Conservation (phyloP, 2,888 invertebrate species). For the Chironomus tentans region DNA sequence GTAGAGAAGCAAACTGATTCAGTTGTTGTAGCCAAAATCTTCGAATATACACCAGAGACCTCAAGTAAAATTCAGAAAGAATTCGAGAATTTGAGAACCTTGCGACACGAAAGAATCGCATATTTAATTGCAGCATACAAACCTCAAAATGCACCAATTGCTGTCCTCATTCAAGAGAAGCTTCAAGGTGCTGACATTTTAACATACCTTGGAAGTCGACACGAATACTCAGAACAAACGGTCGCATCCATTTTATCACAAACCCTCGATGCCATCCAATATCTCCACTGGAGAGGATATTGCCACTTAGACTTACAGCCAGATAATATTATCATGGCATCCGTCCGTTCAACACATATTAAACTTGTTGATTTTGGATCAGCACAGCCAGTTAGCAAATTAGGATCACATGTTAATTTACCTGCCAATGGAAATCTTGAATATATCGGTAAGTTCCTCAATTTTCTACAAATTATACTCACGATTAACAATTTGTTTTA, state of each 20-base stretch:
- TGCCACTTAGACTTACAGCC: slow-evolving; percentile 88
- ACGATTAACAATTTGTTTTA: not conserved
- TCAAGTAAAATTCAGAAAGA: slow-evolving; percentile 64
- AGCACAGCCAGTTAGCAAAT: slow-evolving; percentile 69
- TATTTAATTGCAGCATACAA: slow-evolving; percentile 63
- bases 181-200: slow-evolving; percentile 86
- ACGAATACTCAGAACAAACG: slow-evolving; percentile 88
- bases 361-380: slow-evolving; percentile 90
- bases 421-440: slow-evolving; percentile 64
- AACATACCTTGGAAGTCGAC: slow-evolving; percentile 76
- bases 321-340: slow-evolving; percentile 88
- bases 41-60: slow-evolving; percentile 57
- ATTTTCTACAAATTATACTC: too few species aligned
- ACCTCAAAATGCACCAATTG: slow-evolving; percentile 55
- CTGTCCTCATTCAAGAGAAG: slow-evolving; percentile 69
- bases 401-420: slow-evolving; percentile 56
- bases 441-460: slow-evolving; percentile 51
- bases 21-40: slow-evolving; percentile 75
- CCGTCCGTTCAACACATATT: slow-evolving; percentile 71
- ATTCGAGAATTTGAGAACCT: slow-evolving; percentile 69
- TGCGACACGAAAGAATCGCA: slow-evolving; percentile 83
- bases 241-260: slow-evolving; percentile 82
- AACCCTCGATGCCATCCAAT: slow-evolving; percentile 81
- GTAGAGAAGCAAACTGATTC: slow-evolving; percentile 65
- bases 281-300: slow-evolving; percentile 87